phyloP scores from a whole-genome alignment of 1,140 invertebrate species.

The Calephelis nemesis region DNA sequence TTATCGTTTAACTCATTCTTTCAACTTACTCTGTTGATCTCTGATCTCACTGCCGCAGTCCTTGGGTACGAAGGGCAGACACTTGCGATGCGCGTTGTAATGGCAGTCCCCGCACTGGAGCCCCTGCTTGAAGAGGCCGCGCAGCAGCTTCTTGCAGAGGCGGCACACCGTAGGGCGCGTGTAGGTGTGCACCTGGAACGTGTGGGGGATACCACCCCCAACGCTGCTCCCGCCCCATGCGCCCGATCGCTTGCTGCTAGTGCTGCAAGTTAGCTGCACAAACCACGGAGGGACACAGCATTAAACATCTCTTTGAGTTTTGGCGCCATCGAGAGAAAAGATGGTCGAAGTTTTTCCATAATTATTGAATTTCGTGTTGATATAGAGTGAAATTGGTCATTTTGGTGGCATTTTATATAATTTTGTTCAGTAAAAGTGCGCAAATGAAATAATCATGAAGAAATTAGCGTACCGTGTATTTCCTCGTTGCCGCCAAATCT shows the following conservation, averaged over 20 bases:
- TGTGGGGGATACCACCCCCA: constrained; percentile 92
- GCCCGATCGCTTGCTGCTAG: constrained; percentile 32
- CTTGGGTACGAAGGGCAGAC: constrained; percentile 95
- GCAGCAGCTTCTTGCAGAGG: constrained; percentile 95
- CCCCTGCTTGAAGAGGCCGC: constrained; percentile 98
- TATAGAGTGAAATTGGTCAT: too few relatives aligned
- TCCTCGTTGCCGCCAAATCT: too few relatives aligned
- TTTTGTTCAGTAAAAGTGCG: too few relatives aligned
- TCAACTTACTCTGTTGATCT: constrained; percentile 74
- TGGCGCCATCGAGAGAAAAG: too few relatives aligned
- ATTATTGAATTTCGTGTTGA: too few relatives aligned
- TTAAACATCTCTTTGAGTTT: not conserved
- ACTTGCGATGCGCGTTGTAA: constrained; percentile 99
- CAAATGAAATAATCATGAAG: too few relatives aligned
- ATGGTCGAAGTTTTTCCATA: too few relatives aligned
- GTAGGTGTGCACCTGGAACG: constrained; percentile 95
- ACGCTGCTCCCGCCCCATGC: constrained; percentile 1
- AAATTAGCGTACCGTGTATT: too few relatives aligned
- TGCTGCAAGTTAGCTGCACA: constrained; percentile 78
- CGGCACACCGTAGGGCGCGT: constrained; percentile 97
- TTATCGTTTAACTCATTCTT: not conserved
- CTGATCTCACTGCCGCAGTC: constrained; percentile 94
- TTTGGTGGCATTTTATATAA: too few relatives aligned
- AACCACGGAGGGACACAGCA: not conserved
- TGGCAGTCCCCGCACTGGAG: constrained; percentile 99